A percentile compares a stretch with the other conserved stretches of the same genome.
These are phyloP conservation scores for Parauchenoglanis punctatus DNA, from an alignment of 2,797 vertebrate species.

Conservation along the genomic window DNA sequence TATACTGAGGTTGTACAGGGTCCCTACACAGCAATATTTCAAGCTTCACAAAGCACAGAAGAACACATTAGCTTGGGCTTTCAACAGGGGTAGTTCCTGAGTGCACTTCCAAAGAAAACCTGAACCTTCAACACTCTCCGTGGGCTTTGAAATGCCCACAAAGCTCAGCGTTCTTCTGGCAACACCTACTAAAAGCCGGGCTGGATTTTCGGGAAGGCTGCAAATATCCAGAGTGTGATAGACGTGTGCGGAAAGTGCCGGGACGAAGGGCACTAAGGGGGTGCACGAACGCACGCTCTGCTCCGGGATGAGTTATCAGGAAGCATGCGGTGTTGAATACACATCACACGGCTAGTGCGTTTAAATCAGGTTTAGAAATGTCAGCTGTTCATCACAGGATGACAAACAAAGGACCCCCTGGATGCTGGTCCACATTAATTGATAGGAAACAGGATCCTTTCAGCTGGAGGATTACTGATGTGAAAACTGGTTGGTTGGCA, in stretches of 20 bases:
- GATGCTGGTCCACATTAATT: constrained; percentile 56
- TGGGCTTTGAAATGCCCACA: constrained; percentile 65
- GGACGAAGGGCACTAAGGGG: constrained; percentile 4
- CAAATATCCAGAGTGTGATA: constrained; percentile 45
- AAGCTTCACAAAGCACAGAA: constrained; percentile 22
- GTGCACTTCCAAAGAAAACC: constrained; percentile 55
- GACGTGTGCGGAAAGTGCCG: constrained; percentile 10
- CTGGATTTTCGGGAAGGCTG: constrained; percentile 68
- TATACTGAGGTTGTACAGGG: neutral
- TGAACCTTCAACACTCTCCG: constrained; percentile 70
- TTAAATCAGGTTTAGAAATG: constrained; percentile 63
- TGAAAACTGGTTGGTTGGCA: constrained; percentile 53
- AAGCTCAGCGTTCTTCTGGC: constrained; percentile 66
- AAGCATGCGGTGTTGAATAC: constrained; percentile 54
- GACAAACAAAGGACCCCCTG: constrained; percentile 58
- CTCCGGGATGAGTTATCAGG: constrained; percentile 23
- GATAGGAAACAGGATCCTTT: constrained; percentile 61
- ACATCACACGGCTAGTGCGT: constrained; percentile 64
- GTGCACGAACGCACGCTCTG: neutral
- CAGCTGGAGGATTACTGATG: constrained; percentile 45
- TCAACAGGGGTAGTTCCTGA: constrained; percentile 43
- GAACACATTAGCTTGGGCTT: constrained; percentile 41
- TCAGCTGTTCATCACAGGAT: constrained; percentile 62
- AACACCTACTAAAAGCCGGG: constrained; percentile 70
- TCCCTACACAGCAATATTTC: constrained; percentile 41